Evolutionary conservation across 2,888 invertebrate species (phyloP).

Genomic region (Hololepta plana): DNA sequence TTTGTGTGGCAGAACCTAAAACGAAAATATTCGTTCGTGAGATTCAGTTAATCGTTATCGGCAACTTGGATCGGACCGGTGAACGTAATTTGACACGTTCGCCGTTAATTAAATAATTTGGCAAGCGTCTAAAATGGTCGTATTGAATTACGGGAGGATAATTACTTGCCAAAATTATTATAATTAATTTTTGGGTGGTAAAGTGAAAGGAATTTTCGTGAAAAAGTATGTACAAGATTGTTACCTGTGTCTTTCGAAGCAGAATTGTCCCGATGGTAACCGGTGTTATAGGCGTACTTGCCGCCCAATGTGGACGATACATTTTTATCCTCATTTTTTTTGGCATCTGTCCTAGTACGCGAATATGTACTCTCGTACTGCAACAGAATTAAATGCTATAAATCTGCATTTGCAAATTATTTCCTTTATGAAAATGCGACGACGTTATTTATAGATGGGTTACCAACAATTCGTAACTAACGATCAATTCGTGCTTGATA

Average conservation of each 20-base stretch:
- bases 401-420: no score
- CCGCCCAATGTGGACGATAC: constrained; percentile 15
- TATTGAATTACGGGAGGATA: no score
- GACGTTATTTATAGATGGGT: not conserved
- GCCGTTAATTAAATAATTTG: not conserved
- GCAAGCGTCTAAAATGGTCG: not conserved
- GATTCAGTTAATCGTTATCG: no score
- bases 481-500: constrained; percentile 1
- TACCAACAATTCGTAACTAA: not conserved
- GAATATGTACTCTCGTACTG: constrained; percentile 21
- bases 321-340: constrained; percentile 18
- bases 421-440: no score
- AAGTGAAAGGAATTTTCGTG: constrained; percentile 8
- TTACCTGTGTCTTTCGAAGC: constrained; percentile 13
- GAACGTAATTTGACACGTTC: not conserved
- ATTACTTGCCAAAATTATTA: no score
- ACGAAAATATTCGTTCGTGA: no score
- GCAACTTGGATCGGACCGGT: constrained; percentile 14
- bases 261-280: constrained; percentile 17
- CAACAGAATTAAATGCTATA: no score
- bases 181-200: no score
- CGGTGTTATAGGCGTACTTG: constrained; percentile 17
- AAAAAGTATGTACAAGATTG: constrained; percentile 7
- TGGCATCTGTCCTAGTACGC: constrained; percentile 16
- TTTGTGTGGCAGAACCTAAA: no score